phyloP scores from a whole-genome alignment of 2,113 vertebrate species.

The Drymodes brunneopygia region DNA sequence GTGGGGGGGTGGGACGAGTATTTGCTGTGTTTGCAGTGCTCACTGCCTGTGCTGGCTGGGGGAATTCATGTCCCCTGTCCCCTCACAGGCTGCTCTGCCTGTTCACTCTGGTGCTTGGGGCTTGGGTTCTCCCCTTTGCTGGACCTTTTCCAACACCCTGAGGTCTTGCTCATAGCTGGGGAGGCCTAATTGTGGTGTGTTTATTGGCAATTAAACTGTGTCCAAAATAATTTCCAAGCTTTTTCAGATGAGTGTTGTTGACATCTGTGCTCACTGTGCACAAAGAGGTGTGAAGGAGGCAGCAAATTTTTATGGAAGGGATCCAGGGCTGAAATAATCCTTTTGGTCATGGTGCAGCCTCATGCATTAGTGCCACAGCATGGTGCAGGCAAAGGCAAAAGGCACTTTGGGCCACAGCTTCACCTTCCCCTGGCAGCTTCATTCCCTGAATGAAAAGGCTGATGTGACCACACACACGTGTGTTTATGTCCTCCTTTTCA shows the following conservation, averaged over 20 bases:
- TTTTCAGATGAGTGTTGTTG: not conserved
- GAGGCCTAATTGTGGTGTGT: not conserved
- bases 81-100: not conserved
- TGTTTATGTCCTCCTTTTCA: not conserved
- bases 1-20: not conserved
- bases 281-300: not conserved
- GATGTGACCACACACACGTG: rapidly evolving
- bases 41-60: not conserved
- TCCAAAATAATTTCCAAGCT: not conserved
- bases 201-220: not conserved
- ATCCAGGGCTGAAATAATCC: not conserved
- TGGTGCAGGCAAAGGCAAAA: not conserved
- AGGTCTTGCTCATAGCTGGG: not conserved
- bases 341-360: not conserved
- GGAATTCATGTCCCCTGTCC: rapidly evolving
- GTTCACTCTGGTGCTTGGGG: not conserved
- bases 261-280: not conserved
- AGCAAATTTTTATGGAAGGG: not conserved
- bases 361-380: not conserved
- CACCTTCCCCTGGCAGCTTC: not conserved
- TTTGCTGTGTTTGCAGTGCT: not conserved
- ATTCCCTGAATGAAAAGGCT: not conserved
- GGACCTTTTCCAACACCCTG: not conserved
- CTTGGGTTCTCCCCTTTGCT: not conserved
- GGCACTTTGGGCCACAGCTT: not conserved